These are phyloP conservation scores for Corythornis cristatus DNA, from an alignment of 2,113 vertebrate genomes.

Conservation along the genomic window DNA sequence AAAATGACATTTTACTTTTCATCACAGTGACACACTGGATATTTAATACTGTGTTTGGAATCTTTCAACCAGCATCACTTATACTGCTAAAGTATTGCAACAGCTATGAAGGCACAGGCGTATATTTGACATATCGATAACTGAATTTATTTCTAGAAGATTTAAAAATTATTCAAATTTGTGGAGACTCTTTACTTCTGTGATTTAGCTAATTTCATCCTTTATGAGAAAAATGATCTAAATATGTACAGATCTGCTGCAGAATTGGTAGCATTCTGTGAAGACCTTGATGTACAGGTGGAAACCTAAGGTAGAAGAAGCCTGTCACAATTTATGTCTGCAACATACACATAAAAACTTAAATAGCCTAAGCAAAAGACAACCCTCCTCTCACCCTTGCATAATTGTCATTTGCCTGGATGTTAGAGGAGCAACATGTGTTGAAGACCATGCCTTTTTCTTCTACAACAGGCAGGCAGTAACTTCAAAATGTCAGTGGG, in stretches of 20 bases:
- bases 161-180: background rate
- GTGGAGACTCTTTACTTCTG: background rate
- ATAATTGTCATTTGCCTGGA: background rate
- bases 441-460: background rate
- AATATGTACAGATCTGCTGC: background rate
- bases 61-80: background rate
- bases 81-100: background rate
- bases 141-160: background rate
- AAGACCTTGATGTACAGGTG: background rate
- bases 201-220: background rate
- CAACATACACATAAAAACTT: background rate
- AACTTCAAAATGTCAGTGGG: background rate
- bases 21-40: background rate
- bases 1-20: background rate
- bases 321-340: background rate
- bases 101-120: background rate
- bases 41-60: background rate
- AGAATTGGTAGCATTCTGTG: background rate
- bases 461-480: background rate
- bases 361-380: background rate
- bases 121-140: background rate
- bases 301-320: background rate
- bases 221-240: background rate
- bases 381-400: background rate
- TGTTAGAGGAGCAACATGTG: background rate